Base-by-base conservation (phyloP, 2,888 invertebrate species). In the Prionchulus punctatus region DNA sequence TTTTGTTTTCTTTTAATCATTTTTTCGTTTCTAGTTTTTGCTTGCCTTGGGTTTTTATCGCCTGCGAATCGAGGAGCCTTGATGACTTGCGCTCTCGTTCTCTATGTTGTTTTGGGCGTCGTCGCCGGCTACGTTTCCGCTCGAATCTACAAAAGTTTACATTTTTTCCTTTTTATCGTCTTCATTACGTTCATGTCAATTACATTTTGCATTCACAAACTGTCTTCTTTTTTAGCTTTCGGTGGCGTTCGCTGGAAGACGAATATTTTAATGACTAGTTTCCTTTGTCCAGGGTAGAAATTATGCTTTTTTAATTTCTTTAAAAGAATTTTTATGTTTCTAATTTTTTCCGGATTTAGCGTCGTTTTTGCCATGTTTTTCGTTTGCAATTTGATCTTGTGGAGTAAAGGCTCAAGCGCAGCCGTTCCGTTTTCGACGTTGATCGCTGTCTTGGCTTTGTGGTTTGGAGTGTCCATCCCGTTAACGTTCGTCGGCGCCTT, bases 211-310 rank as follows among this genome's bases (percentile, higher is more conserved):
- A 36, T 36, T 36, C 7, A 12, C 18, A 36, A 36, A 36, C 18
- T 12, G 7, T 36, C 7, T 30, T 54, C 56, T 59, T 53, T 67
- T 70, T 55, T 63, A 75, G 74, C 74, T 75, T 94, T 96, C 74
- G 94, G 94, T 12, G 98, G 98, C 1, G 83, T 94, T 62, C 86
- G 91, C 69, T 98, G 98, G 98, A 98, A 96, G 76, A 87, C 88
- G 58, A 98, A 98, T 75, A 90, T 98, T 1, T 75, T 98, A 56
- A 78, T 98, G 36, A 98, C 96, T 1, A 89, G 94, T 2, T 87
- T 92, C 81, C 79, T 98, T 18, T 87, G 91, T 69, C 94, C 98
- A 1, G 96, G 96, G 91, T 92, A 75, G 77, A 79, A 45, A 12
- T 18, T 12, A 36, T 18, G 18, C 18, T 7, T 36, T 36, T 36